Conservation (phyloP, 2,113 vertebrate species). For the Sebastes fasciatus region DNA sequence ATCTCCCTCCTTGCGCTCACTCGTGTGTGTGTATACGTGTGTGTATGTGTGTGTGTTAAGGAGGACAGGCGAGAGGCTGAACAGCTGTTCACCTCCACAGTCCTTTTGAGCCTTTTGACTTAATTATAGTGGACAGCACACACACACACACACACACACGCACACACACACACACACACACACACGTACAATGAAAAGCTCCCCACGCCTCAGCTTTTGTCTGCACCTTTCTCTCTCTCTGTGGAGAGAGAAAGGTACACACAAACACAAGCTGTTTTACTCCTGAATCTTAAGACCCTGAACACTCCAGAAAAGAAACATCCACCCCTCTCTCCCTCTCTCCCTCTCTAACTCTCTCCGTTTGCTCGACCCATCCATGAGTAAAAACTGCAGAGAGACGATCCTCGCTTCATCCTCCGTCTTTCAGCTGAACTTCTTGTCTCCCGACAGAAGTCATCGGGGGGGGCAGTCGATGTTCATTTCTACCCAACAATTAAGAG, state of each 20-base stretch:
- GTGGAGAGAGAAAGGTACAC: background rate
- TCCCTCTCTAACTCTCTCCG: conserved; percentile 6
- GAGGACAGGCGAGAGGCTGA: conserved; percentile 53
- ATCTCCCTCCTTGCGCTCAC: background rate
- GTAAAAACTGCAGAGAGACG: conserved; percentile 15
- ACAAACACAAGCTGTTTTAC: conserved; percentile 35
- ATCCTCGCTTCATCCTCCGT: conserved; percentile 14
- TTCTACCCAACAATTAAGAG: conserved; percentile 94
- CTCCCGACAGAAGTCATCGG: conserved; percentile 84
- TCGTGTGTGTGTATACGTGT: conserved; percentile 23
- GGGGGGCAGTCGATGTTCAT: conserved; percentile 85
- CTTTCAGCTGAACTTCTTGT: conserved; percentile 82
- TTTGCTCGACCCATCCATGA: conserved; percentile 16
- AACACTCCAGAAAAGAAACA: conserved; percentile 34
- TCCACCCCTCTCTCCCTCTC: background rate
- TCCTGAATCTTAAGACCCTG: conserved; percentile 38
- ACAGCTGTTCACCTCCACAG: conserved; percentile 81
- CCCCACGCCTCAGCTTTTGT: conserved; percentile 55
- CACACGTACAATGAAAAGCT: conserved; percentile 53
- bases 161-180: conserved; percentile 12
- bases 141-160: conserved; percentile 9
- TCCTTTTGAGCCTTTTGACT: conserved; percentile 74
- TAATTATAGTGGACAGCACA: conserved; percentile 80
- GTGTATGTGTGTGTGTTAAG: conserved; percentile 55
- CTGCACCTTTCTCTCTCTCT: conserved; percentile 26